phyloP scores from a whole-genome alignment of 2,113 vertebrate genomes.

The Bos indicus region DNA sequence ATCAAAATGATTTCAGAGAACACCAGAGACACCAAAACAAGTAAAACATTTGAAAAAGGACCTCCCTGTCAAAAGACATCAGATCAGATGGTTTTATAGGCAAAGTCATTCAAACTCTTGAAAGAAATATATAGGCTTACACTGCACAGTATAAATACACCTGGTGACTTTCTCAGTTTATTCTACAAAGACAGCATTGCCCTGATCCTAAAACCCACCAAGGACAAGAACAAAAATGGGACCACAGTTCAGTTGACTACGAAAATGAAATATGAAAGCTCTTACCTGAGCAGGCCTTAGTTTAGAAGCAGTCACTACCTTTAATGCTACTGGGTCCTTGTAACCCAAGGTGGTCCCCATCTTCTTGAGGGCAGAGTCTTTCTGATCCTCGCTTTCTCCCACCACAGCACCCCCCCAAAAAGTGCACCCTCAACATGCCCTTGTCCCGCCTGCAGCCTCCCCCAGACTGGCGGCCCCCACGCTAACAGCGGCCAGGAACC shows the following conservation, averaged over 20 bases:
- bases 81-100: neutral
- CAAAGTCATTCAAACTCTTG: neutral
- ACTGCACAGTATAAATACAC: neutral
- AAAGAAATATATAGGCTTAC: neutral
- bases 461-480: rapidly evolving
- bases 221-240: neutral
- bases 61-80: neutral
- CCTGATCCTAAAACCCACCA: neutral
- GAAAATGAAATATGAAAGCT: neutral
- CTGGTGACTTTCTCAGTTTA: neutral
- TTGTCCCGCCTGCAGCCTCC: too few relatives aligned
- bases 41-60: neutral
- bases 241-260: neutral
- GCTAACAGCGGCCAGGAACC: neutral
- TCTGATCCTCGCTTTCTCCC: rapidly evolving
- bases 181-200: neutral
- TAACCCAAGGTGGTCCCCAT: neutral
- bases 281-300: neutral
- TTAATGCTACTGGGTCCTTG: neutral
- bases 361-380: neutral
- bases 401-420: neutral
- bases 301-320: neutral
- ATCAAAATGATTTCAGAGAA: neutral
- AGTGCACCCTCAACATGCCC: neutral
- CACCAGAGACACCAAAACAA: neutral